Base-by-base conservation (phyloP, 2,888 invertebrate species). In the Galerucella calmariensis region DNA sequence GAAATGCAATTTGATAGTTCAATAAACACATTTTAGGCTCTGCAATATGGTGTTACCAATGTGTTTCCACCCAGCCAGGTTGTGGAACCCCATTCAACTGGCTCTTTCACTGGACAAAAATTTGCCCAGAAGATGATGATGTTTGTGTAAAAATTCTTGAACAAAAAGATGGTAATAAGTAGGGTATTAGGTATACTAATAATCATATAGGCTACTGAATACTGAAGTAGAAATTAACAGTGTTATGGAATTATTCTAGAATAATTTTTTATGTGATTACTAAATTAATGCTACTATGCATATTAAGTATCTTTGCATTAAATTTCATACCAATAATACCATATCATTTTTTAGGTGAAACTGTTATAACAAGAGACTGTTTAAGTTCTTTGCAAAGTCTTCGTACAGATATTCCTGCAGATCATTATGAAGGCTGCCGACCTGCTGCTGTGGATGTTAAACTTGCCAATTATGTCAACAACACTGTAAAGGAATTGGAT, bases 61-160 rank as follows among this genome's bases (percentile, higher is more conserved):
- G 97, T 85, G 95, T 94, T 20, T 93, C 95, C 9, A 95, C 95
- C 9, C 94, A 94, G 68, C 97, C 97, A 24, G 97, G 97, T 2
- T 97, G 97, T 88, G 93, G 92, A 20, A 92, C 92, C 56, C 92
- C 93, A 1, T 94, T 97, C 80, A 95, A 96, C 85, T 97, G 96
- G 96, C 84, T 90, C 11, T 92, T 90, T 89, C 89, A 92, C 72
- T 91, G 95, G 87, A 94, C 95, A 10, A 92, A 93, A 83, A 91
- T 92, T 4, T 97, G 97, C 83, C 95, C 94, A 0, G 95, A 95
- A 82, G 89, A 90, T 75, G 92, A 95, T 85, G 97, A 97, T 85
- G 93, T 95, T 82, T 97, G 97, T 88, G 94, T 97, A 0, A 97
- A 97, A 89, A 90, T 97, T 12, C 93, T 94, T 74, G 97, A 97